Base-by-base conservation (phyloP, 2,797 vertebrate species). In the Kryptopterus vitreolus region DNA sequence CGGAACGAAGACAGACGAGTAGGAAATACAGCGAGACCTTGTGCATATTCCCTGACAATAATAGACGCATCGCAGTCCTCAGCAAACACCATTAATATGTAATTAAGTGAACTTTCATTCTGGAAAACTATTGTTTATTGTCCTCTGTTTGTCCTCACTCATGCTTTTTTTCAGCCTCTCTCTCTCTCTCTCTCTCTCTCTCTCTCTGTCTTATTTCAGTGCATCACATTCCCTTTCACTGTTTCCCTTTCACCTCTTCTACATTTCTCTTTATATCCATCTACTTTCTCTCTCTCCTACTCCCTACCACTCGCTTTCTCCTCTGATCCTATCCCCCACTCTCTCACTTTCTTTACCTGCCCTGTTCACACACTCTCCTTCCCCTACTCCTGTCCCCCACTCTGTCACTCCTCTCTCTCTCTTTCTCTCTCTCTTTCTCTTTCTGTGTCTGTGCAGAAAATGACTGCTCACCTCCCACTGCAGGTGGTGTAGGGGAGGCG, bases 401-500 rank as follows among this genome's bases (percentile, higher is more conserved):
- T 90, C 83, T 85, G 84, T 92, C 90, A 68, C 76, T 76, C 59
- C 74, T 66, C 70, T 62, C 0, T 84, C 75, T 81, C 85, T 89
- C 86, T 88, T 86, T 83, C 57, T 71, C 72, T 52, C 73, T 61
- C 43, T 50, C 66, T 85, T 1, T 38, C 38, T 43, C 38, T 43
- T 10, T 43, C 88, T 88, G 84, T 87, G 88, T 91, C 89, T 92
- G 58, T 88, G 92, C 89, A 91, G 94, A 92, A 94, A 94, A 93
- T 92, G 92, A 95, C 92, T 89, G 87, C 90, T 92, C 94, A 92
- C 93, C 93, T 94, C 95, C 95, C 93, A 91, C 87, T 46, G 92
- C 93, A 94, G 93, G 94, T 95, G 88, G 90, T 86, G 85, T 86
- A 71, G 43, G 91, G 89, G 89, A 90, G 90, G 92, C 92, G 90